Evolutionary conservation across 2,888 invertebrate genomes (phyloP), one percentile per base, ranked within the genome.

Genomic region (Plebejus argus): DNA sequence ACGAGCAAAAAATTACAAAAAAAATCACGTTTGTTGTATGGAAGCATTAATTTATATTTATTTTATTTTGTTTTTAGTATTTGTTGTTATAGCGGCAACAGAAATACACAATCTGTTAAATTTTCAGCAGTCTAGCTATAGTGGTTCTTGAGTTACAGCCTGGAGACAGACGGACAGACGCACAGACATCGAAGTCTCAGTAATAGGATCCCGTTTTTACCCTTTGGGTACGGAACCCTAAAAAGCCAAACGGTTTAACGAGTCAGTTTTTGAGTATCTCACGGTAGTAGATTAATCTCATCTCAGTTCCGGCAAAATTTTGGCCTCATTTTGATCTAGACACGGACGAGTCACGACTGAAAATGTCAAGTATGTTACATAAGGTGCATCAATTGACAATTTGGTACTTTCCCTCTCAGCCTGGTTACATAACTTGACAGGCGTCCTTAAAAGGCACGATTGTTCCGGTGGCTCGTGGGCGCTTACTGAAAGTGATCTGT

Each of bases 371-470:
- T 72, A 28, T 49, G 8, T 74, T 74, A 74, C 53, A 53, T 74
- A 74, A 74, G 74, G 74, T 74, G 49, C 74, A 74, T 74, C 74
- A 49, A n/a, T n/a, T n/a, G n/a, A n/a, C n/a, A n/a, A 33, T 33
- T 74, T 23, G 45, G 74, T 7, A 53, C 74, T 74, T 74, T 74
- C 74, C 45, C 53, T 74, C 28, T 53, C 28, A 74, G 49, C 74
- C n/a, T 74, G 23, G 33, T 74, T 74, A 53, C 49, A 28, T 74
- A 74, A 74, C 28, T 33, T 66, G 74, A 53, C 45, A 74, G 23
- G 53, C 49, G 6, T 74, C 74, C 74, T 74, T 74, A 53, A 53
- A 74, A 23, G 72, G 45, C 23, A 33, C 66, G 33, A 49, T 72
- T 45, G 74, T 74, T 74, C 74, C 74, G 74, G 74, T 74, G 74